Evolutionary conservation across 2,113 vertebrate species (phyloP), one percentile per base, ranked within the genome.

Genomic region (Antigone vipio): DNA sequence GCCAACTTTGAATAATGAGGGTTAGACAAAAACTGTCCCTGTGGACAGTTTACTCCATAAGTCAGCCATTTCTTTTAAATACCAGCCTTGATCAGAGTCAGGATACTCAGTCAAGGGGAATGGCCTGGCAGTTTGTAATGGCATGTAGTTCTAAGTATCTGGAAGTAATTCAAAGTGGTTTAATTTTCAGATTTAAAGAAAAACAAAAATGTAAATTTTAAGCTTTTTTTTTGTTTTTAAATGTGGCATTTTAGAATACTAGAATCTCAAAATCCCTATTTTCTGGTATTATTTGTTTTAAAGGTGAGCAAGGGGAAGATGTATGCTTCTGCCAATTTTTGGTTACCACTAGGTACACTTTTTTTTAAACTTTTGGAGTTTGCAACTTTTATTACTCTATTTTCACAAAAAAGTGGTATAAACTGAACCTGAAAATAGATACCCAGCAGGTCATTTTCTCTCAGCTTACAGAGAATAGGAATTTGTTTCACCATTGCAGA

Each of bases 31-130:
- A 86, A 40, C 23, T 67, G 44, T 88, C 85, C 86, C 91, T 45
- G 9, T 52, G 59, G 78, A 73, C 92, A 89, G 66, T 82, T 76
- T 71, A 80, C 35, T 78, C 89, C 66, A 40, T 73, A 89, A 89
- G 29, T 87, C 69, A 94, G 71, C 15, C 47, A 62, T 93, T 96
- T 93, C 83, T 94, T 87, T 85, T 80, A 79, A 96, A 96, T 71
- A 89, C 71, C 34, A 74, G 40, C 44, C 59, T 80, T 76, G 68
- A 75, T 77, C 64, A 79, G 64, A 78, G 56, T 92, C 85, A 96
- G 69, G 67, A 87, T 60, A 85, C 42, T 38, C 35, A 84, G 49
- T 63, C 38, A 81, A 93, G 53, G 19, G 23, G 53, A 64, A 92
- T 44, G n/a, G 71, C 60, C 68, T 92, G 62, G 67, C 34, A 94